Conservation (phyloP, 1,140 invertebrate genomes). For the Ectropis grisescens region DNA sequence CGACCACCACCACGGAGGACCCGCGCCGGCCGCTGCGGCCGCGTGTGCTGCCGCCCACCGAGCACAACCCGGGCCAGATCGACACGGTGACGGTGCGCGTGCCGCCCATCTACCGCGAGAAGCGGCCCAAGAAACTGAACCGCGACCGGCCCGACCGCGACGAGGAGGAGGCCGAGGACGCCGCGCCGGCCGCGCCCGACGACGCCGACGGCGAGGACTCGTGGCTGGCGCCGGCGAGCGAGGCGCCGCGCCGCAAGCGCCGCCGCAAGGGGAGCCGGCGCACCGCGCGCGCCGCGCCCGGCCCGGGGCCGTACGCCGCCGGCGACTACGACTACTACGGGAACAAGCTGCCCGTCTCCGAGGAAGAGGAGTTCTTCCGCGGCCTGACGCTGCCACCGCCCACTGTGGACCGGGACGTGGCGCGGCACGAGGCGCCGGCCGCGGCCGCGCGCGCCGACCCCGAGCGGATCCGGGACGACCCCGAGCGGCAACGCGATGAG, state of each 20-base stretch:
- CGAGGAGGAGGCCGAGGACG: slow-evolving; percentile 24
- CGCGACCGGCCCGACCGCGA: slow-evolving; percentile 30
- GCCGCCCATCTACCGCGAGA: slow-evolving; percentile 60
- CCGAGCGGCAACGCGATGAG: slow-evolving; percentile 20
- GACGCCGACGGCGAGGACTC: slow-evolving; percentile 37
- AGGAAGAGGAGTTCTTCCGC: slow-evolving; percentile 38
- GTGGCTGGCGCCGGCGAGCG: slow-evolving; percentile 14
- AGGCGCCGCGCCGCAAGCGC: slow-evolving; percentile 35
- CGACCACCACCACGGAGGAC: slow-evolving; percentile 59
- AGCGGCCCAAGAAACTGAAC: slow-evolving; percentile 52
- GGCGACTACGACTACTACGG: slow-evolving; percentile 54
- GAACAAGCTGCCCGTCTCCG: slow-evolving; percentile 33
- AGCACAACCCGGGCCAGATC: slow-evolving; percentile 62
- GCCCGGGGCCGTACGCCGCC: slow-evolving; percentile 18
- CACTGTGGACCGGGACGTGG: slow-evolving; percentile 32
- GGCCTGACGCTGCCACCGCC: slow-evolving; percentile 31
- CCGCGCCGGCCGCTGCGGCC: slow-evolving; percentile 46
- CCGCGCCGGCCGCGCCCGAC: slow-evolving; percentile 11
- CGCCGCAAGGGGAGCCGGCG: slow-evolving; percentile 34
- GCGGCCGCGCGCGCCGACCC: slow-evolving; percentile 11
- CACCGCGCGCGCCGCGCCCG: too few species aligned
- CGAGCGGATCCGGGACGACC: slow-evolving; percentile 31
- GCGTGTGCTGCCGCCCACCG: slow-evolving; percentile 56
- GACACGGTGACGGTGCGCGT: slow-evolving; percentile 64
- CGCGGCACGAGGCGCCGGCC: slow-evolving; percentile 22